These are phyloP conservation scores for Muscicapa striata DNA, from an alignment of 2,797 vertebrate genomes.

Conservation along the genomic window DNA sequence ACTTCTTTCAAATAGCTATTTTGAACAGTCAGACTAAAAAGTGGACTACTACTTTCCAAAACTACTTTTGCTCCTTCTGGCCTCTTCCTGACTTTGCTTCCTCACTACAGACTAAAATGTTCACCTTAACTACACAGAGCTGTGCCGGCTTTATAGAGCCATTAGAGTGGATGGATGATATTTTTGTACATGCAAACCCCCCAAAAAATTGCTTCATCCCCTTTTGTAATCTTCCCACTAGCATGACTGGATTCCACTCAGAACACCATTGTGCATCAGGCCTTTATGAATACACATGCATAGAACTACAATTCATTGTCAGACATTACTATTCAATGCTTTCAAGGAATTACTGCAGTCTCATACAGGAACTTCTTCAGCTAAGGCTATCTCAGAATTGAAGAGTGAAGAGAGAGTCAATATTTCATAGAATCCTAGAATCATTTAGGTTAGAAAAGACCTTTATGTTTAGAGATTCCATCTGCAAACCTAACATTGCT, in stretches of 20 bases:
- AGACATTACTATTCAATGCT: neutral
- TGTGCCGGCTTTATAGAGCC: neutral
- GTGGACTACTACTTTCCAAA: neutral
- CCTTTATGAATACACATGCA: neutral
- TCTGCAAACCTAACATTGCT: neutral
- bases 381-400: neutral
- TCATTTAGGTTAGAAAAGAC: neutral
- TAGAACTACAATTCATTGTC: neutral
- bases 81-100: neutral
- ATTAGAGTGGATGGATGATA: neutral
- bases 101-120: neutral
- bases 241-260: neutral
- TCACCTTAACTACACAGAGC: neutral
- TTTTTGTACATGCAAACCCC: neutral
- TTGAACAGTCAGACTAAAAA: neutral
- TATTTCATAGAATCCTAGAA: neutral
- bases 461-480: neutral
- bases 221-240: neutral
- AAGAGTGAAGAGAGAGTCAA: neutral
- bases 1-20: neutral
- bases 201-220: neutral
- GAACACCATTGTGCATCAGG: neutral
- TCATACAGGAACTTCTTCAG: neutral
- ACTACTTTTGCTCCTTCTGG: neutral
- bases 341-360: neutral